These are phyloP conservation scores for Leucoptera coffeella DNA, from an alignment of 2,888 invertebrate species.

Conservation along the genomic window DNA sequence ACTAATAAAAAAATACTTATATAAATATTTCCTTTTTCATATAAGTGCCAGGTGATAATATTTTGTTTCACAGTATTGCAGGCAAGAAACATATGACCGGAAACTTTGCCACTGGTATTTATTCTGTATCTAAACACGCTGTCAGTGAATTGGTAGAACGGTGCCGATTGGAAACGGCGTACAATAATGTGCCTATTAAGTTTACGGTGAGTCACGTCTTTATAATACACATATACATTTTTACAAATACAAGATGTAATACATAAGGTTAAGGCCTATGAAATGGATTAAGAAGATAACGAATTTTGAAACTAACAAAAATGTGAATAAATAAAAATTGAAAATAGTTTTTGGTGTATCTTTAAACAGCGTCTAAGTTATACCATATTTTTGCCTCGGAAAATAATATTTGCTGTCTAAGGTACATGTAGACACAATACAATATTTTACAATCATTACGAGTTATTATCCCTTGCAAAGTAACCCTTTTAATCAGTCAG, in stretches of 20 bases:
- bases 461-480: too few relatives aligned
- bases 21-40: too few relatives aligned
- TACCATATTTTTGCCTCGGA: too few relatives aligned
- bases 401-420: too few relatives aligned
- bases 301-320: too few relatives aligned
- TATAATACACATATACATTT: background rate
- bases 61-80: conserved; percentile 3
- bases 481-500: too few relatives aligned
- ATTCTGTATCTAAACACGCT: conserved; percentile 3
- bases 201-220: conserved; percentile 3
- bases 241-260: background rate
- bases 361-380: background rate
- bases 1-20: too few relatives aligned
- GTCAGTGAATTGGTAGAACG: conserved; percentile 2
- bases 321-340: background rate
- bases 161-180: conserved; percentile 3
- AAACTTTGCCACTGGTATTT: background rate
- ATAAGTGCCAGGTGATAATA: too few relatives aligned
- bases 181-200: conserved; percentile 2
- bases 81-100: conserved; percentile 3
- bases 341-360: background rate
- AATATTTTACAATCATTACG: too few relatives aligned
- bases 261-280: too few relatives aligned
- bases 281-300: too few relatives aligned
- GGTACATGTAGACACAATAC: too few relatives aligned